Base-by-base conservation (phyloP, 2,797 vertebrate species). In the Cyclopterus lumpus region DNA sequence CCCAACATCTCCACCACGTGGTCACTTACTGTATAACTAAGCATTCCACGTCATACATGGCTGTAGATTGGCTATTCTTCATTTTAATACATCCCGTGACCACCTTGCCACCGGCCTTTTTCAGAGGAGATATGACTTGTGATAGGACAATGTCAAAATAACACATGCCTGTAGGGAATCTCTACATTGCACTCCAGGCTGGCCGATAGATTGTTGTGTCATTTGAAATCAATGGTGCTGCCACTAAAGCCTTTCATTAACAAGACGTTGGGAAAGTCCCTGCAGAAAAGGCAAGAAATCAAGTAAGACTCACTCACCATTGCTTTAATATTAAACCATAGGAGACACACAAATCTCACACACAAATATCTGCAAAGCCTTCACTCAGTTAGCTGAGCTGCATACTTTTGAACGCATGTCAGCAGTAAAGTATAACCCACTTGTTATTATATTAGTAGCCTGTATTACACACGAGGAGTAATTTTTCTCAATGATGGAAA, bases 1-100 rank as follows among this genome's bases (percentile, higher is more conserved):
- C 60, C 2, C 54, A 80, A 87, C 42, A 73, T 20, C 82, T 54
- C 89, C 90, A 83, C 78, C 87, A 36, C 6, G 84, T 89, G 92
- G 90, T 71, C 67, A 77, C 8, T 55, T 55, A 16, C 62, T 32
- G 42, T n/a, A 42, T 3, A 38, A 70, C 24, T 14, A 51, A n/a
- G 10, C 15, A 46, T 61, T 36, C 24, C 9, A 18, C n/a, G 1
- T 26, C 14, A 15, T 22, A n/a, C 8, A 38, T 18, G 62, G 20
- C 10, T 3, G 5, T 54, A 12, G 1, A 10, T 46, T 4, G 5
- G 2, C 15, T 2, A 10, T 2, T 65, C n/a, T 59, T 30, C 2
- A 24, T 32, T 22, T 16, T 9, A 42, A 26, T 24, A n/a, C 6
- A 32, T 67, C n/a, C n/a, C n/a, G 26, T 28, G 26, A 28, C 26